Evolutionary conservation across 2,888 invertebrate species (phyloP).

Genomic region (Tineola bisselliella): DNA sequence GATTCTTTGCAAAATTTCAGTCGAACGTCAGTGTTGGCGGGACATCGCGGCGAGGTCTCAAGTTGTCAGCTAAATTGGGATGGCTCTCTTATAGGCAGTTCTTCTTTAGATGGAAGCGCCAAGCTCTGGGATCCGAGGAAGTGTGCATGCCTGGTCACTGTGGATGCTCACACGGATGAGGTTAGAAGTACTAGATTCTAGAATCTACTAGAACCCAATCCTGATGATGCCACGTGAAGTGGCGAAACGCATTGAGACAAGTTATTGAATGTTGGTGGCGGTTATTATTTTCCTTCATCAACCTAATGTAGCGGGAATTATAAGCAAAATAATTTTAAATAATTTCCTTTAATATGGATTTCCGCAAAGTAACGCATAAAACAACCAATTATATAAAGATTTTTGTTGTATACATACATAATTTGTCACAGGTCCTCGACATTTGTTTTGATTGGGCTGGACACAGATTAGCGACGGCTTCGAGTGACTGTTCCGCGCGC

Average conservation of each 20-base stretch:
- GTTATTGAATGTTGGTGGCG: too few relatives aligned
- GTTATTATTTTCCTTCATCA: too few relatives aligned
- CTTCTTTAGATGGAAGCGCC: constrained; percentile 76
- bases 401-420: too few relatives aligned
- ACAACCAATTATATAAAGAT: too few relatives aligned
- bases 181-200: constrained; percentile 35
- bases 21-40: constrained; percentile 64
- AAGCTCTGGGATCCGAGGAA: constrained; percentile 75
- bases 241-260: too few relatives aligned
- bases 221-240: too few relatives aligned
- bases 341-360: too few relatives aligned
- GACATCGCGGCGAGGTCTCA: constrained; percentile 75
- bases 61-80: constrained; percentile 77
- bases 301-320: too few relatives aligned
- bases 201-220: too few relatives aligned
- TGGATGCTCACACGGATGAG: constrained; percentile 72
- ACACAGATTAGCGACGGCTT: constrained; percentile 75
- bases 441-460: constrained; percentile 81
- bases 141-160: constrained; percentile 64
- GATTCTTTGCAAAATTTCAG: constrained; percentile 34
- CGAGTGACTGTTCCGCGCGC: constrained; percentile 78
- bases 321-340: too few relatives aligned
- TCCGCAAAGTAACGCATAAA: too few relatives aligned
- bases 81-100: constrained; percentile 72
- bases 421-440: constrained; percentile 71